Base-by-base conservation (phyloP, 2,888 invertebrate species). In the Phoronis australis region DNA sequence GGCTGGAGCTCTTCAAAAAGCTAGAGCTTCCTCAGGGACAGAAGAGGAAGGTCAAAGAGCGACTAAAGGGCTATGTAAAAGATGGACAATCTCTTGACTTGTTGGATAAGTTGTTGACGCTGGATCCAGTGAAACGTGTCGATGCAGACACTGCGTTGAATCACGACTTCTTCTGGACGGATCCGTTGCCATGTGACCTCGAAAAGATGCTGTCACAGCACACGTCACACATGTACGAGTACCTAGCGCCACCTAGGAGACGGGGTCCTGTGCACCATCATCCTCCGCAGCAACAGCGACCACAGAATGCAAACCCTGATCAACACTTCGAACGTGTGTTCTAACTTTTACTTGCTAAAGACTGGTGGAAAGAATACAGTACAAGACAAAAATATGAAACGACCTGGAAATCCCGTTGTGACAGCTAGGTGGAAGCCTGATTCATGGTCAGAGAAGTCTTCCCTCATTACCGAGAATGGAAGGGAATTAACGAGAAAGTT, bases 101-200 rank as follows among this genome's bases (percentile, higher is more conserved):
- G 15, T 78, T 99, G 0, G 97, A 99, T 71, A 90, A 89, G 69
- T 79, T 99, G 21, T 78, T 99, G 40, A 88, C 90, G 6, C 78
- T 99, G 43, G 95, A 99, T 78, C 99, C 99, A 0, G 83, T 86
- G 1, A 91, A 91, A 74, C 80, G 93, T 51, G 82, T 80, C 48
- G 92, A 95, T 71, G 87, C 93, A 0, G 95, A 97, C 73, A 87
- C 88, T 0, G 94, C 96, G 0, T 76, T 99, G 1, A 93, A 95
- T 79, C 96, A 99, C 71, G 93, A 95, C 73, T 99, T 97, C 80
- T 99, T 99, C 80, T 99, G 94, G 93, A 89, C 88, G 4, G 93
- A 95, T 74, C 97, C 99, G 0, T 88, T 93, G 88, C 95, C 96
- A 1, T 56, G 57, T 21, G 78, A 76, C 48, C 64, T 80, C 42